phyloP scores from a whole-genome alignment of 2,888 invertebrate genomes.

The Agonopterix alstromeriana region DNA sequence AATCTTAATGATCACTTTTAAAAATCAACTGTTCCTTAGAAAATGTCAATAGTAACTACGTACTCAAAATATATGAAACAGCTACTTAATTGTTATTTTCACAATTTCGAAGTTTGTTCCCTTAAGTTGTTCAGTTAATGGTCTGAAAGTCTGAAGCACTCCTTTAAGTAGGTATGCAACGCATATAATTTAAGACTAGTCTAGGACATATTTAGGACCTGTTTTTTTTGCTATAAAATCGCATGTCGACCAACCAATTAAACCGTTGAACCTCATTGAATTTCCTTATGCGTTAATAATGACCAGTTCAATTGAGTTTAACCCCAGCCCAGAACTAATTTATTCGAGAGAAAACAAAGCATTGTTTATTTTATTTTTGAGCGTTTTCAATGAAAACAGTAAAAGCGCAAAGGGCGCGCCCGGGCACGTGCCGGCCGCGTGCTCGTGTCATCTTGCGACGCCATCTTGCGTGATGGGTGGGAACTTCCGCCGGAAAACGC shows the following conservation, averaged over 20 bases:
- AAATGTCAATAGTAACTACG: no score
- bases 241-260: neutral
- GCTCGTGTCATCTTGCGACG: constrained; percentile 39
- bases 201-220: no score
- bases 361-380: constrained; percentile 65
- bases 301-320: constrained; percentile 69
- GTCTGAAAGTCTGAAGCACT: no score
- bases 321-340: constrained; percentile 63
- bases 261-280: neutral
- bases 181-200: no score
- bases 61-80: no score
- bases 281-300: constrained; percentile 48
- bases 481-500: constrained; percentile 60
- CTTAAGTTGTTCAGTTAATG: no score
- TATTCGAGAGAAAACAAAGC: constrained; percentile 56
- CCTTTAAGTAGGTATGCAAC: no score
- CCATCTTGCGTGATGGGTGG: constrained; percentile 65
- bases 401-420: constrained; percentile 44
- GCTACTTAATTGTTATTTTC: no score
- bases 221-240: no score
- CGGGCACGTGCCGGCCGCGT: constrained; percentile 44
- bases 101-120: no score
- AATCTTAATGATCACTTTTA: no score
- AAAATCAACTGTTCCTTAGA: no score
- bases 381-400: constrained; percentile 69